These are phyloP conservation scores for Coregonus ussuriensis DNA, from an alignment of 2,797 vertebrate genomes.

Conservation along the genomic window DNA sequence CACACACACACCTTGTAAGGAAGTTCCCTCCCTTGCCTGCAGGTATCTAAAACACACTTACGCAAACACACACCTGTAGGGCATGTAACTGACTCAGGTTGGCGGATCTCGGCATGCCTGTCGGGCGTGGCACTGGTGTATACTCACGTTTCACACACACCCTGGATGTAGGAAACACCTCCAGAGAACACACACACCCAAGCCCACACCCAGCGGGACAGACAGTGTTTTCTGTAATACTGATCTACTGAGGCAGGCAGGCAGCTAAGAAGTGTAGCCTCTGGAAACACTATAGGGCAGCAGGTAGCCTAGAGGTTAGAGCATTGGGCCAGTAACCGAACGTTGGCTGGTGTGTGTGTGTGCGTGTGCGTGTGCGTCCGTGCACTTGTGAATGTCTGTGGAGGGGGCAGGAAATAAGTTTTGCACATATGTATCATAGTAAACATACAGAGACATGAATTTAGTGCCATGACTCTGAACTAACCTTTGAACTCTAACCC, in stretches of 20 bases:
- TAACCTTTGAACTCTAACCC: too few species aligned
- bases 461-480: too few species aligned
- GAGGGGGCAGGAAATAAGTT: background rate
- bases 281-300: background rate
- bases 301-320: too few species aligned
- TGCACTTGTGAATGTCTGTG: too few species aligned
- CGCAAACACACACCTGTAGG: conserved; percentile 11
- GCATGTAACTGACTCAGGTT: conserved; percentile 22
- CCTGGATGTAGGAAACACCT: conserved; percentile 15
- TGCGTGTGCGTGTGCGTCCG: too few species aligned
- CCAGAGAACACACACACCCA: background rate
- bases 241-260: background rate
- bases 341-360: too few species aligned
- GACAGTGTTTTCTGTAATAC: background rate
- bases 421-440: background rate
- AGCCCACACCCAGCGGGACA: background rate
- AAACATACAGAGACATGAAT: too few species aligned
- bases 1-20: background rate
- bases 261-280: background rate
- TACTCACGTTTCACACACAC: conserved; percentile 51
- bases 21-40: too few species aligned
- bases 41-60: too few species aligned
- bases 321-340: too few species aligned
- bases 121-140: conserved; percentile 22
- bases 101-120: conserved; percentile 15